Evolutionary conservation across 2,888 invertebrate species (phyloP).

Genomic region (Miltochrista miniata): DNA sequence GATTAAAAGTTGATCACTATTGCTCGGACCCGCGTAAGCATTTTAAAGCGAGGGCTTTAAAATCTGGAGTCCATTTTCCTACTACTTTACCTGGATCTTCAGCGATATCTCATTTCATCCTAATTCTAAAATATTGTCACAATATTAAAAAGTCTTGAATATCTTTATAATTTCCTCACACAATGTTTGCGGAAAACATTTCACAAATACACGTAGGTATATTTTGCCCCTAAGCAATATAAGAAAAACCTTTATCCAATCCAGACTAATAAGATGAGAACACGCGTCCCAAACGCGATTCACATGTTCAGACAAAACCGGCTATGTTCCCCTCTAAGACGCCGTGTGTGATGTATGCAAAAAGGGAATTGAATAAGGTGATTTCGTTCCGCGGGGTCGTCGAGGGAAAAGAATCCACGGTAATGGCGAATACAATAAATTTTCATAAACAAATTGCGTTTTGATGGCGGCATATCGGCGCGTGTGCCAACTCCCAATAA

Average conservation of each 20-base stretch:
- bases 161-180: not conserved
- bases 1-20: too few relatives aligned
- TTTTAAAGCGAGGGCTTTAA: too few relatives aligned
- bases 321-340: constrained; percentile 69
- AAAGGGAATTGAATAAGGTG: constrained; percentile 84
- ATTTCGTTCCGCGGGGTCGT: constrained; percentile 80
- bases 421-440: constrained; percentile 84
- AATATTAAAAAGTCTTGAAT: not conserved
- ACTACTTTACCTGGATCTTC: too few relatives aligned
- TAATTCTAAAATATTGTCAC: too few relatives aligned
- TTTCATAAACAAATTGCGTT: constrained; percentile 84
- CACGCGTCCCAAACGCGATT: constrained; percentile 79
- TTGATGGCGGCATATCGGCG: constrained; percentile 78
- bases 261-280: constrained; percentile 79
- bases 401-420: constrained; percentile 80
- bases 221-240: constrained; percentile 52
- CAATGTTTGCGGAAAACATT: constrained; percentile 3
- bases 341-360: constrained; percentile 82
- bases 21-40: too few relatives aligned
- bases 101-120: too few relatives aligned
- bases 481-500: constrained; percentile 78
- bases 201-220: constrained; percentile 21
- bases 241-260: constrained; percentile 74
- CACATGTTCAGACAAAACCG: constrained; percentile 80
- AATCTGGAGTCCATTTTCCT: too few relatives aligned